These are phyloP conservation scores for Choristoneura rosaceana DNA, from an alignment of 2,888 invertebrate genomes.

Conservation along the genomic window DNA sequence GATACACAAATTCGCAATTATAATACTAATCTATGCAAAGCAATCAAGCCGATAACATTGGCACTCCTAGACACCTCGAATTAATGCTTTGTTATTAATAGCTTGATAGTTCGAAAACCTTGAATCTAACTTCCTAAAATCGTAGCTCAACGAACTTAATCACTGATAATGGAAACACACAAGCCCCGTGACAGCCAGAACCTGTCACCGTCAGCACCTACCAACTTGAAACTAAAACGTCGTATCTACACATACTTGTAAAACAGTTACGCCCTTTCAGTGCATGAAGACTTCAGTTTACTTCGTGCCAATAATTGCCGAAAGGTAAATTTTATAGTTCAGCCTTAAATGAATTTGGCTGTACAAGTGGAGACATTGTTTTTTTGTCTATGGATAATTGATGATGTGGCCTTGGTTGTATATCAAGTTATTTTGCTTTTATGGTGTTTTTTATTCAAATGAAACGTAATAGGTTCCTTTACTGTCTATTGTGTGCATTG, in stretches of 20 bases:
- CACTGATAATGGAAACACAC: slow-evolving; percentile 49
- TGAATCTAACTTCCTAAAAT: slow-evolving; percentile 30
- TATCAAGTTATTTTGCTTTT: slow-evolving; percentile 11
- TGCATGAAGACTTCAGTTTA: neutral
- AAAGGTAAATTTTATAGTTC: slow-evolving; percentile 32
- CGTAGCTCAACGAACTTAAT: slow-evolving; percentile 30
- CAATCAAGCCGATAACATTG: neutral
- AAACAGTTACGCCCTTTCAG: slow-evolving; percentile 4
- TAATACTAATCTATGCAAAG: neutral
- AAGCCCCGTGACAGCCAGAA: slow-evolving; percentile 59
- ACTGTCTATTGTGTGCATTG: neutral
- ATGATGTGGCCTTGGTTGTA: slow-evolving; percentile 10
- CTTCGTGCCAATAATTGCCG: slow-evolving; percentile 38
- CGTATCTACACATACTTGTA: neutral
- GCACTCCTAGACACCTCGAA: slow-evolving; percentile 1
- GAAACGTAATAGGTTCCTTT: neutral
- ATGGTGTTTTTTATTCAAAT: slow-evolving; percentile 9
- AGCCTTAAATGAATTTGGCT: slow-evolving; percentile 36
- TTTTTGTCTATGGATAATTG: slow-evolving; percentile 27
- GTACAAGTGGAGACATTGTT: slow-evolving; percentile 30
- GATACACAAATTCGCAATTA: neutral
- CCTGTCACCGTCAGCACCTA: slow-evolving; percentile 58
- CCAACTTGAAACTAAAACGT: slow-evolving; percentile 43
- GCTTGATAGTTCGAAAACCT: slow-evolving; percentile 22
- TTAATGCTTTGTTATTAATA: slow-evolving; percentile 13